Percentiles rank a stretch among this genome's conserved stretches.
These are phyloP conservation scores for Calliphora vicina DNA, from an alignment of 1,140 invertebrate species.

Conservation along the genomic window DNA sequence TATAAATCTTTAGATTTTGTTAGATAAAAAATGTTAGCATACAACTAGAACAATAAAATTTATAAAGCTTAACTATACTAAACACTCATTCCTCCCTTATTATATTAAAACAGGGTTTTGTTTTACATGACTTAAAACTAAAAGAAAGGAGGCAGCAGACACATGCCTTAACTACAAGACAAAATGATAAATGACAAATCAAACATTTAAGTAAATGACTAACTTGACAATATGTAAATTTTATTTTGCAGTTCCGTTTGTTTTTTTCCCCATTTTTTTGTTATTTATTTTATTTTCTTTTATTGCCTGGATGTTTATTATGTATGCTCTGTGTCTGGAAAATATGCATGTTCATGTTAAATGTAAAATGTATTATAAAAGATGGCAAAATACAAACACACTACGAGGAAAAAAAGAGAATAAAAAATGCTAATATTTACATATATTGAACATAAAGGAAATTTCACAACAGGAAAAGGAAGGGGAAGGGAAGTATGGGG, in stretches of 20 bases:
- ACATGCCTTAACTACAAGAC: too few relatives aligned
- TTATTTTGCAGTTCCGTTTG: background rate
- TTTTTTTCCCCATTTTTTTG: too few relatives aligned
- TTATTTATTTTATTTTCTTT: background rate
- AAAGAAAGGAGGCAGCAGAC: background rate
- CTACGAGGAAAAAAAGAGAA: background rate
- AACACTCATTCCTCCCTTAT: too few relatives aligned
- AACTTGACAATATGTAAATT: slow-evolving; percentile 35
- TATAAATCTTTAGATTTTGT: too few relatives aligned
- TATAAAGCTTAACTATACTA: too few relatives aligned
- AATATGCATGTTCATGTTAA: slow-evolving; percentile 33
- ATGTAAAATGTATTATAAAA: slow-evolving; percentile 13
- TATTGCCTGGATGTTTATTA: slow-evolving; percentile 30
- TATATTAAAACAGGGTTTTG: too few relatives aligned
- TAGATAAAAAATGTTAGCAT: too few relatives aligned
- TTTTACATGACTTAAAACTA: background rate
- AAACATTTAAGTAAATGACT: slow-evolving; percentile 35
- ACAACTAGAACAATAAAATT: too few relatives aligned
- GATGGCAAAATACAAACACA: background rate
- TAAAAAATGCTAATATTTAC: background rate
- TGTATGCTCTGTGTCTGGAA: slow-evolving; percentile 25
- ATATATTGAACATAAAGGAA: background rate
- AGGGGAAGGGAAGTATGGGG: background rate
- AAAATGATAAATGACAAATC: slow-evolving; percentile 34
- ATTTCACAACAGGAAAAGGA: background rate